phyloP scores from a whole-genome alignment of 2,797 vertebrate species.

The Bradypus variegatus region DNA sequence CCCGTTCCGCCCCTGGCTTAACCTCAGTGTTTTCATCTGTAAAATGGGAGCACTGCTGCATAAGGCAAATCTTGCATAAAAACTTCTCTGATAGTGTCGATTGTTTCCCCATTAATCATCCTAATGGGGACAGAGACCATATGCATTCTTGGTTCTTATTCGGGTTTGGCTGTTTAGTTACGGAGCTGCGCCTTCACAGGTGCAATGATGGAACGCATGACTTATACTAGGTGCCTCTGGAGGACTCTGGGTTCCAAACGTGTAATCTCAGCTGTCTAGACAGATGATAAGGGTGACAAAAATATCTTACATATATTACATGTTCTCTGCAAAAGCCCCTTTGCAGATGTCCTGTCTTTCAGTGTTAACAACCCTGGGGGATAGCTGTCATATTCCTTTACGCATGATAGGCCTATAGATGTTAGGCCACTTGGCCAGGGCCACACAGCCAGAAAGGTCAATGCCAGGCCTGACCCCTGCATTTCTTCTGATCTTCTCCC shows the following conservation, averaged over 20 bases:
- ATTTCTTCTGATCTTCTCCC: neutral
- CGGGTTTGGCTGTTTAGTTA: neutral
- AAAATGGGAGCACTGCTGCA: neutral
- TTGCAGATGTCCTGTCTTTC: neutral
- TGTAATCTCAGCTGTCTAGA: neutral
- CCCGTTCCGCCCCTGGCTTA: neutral
- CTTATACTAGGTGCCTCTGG: neutral
- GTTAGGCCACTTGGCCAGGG: neutral
- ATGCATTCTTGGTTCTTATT: neutral
- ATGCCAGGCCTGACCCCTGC: neutral
- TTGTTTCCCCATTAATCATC: neutral
- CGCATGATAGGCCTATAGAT: neutral
- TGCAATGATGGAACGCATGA: neutral
- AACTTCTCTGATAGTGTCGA: neutral
- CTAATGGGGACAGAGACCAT: neutral
- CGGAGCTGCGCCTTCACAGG: neutral
- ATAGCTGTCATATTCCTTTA: neutral
- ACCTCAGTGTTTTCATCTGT: neutral
- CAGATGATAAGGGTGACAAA: neutral
- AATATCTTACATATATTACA: neutral
- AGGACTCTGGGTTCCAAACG: neutral
- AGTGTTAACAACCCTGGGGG: neutral
- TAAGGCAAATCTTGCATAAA: neutral
- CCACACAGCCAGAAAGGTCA: neutral
- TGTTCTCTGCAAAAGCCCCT: neutral